Conservation (phyloP, 2,888 invertebrate species). For the Eupithecia vulgata region DNA sequence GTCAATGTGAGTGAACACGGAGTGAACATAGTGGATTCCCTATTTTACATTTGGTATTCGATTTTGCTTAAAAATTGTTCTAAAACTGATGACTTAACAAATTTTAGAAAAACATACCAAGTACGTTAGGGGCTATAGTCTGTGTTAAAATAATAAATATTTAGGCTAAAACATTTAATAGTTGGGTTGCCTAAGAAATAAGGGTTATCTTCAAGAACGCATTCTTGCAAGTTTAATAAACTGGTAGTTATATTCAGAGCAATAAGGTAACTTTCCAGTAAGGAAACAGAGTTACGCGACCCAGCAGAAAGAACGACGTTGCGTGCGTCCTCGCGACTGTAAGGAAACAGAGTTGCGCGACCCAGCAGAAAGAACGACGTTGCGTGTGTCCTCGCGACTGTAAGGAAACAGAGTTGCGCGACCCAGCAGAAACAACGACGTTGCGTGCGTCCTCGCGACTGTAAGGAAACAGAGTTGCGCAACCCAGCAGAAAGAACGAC, state of each 20-base stretch:
- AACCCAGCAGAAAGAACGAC: background rate
- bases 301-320: background rate
- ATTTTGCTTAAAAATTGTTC: no score
- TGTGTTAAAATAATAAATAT: no score
- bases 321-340: background rate
- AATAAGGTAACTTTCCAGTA: background rate
- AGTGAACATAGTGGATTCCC: no score
- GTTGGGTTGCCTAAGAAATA: no score
- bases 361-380: background rate
- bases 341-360: background rate
- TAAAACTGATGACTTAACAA: no score
- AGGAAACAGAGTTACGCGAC: background rate
- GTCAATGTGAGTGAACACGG: no score
- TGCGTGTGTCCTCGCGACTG: background rate
- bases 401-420: background rate
- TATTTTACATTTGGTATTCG: no score
- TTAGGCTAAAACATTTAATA: no score
- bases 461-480: background rate
- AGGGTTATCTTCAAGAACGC: background rate
- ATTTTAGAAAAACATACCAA: no score
- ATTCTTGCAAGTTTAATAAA: background rate
- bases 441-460: background rate
- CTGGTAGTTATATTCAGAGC: background rate
- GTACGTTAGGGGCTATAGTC: no score
- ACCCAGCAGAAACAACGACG: background rate